phyloP scores from a whole-genome alignment of 2,888 invertebrate genomes.

The Arrhopalites spinosus region DNA sequence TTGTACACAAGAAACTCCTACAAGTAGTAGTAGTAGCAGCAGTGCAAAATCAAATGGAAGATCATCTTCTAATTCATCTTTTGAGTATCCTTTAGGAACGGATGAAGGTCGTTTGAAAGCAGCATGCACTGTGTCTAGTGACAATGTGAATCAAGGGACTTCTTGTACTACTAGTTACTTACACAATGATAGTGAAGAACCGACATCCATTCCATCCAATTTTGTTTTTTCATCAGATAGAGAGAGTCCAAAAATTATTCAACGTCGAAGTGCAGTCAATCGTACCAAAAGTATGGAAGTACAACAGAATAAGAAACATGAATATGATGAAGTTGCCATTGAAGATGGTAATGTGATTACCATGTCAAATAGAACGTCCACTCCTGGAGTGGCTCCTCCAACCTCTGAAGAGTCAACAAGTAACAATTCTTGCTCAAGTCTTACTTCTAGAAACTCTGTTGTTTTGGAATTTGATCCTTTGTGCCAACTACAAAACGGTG shows the following conservation, averaged over 20 bases:
- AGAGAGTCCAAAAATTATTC: not conserved
- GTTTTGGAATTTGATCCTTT: slow-evolving; percentile 54
- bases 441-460: slow-evolving; percentile 49
- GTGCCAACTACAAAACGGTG: not conserved
- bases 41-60: too few species aligned
- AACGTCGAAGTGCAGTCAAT: not conserved
- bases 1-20: too few species aligned
- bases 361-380: slow-evolving; percentile 34
- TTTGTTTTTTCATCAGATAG: too few species aligned
- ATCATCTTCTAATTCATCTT: too few species aligned
- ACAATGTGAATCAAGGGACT: too few species aligned
- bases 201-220: too few species aligned
- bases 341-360: slow-evolving; percentile 52
- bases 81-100: too few species aligned
- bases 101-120: too few species aligned
- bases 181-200: too few species aligned
- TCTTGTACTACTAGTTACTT: too few species aligned
- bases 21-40: too few species aligned
- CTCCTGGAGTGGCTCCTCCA: slow-evolving; percentile 16
- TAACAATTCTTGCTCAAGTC: slow-evolving; percentile 42
- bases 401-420: slow-evolving; percentile 14
- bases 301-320: slow-evolving; percentile 32
- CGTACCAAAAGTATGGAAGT: slow-evolving; percentile 6
- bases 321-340: slow-evolving; percentile 55
- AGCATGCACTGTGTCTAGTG: too few species aligned